Conservation (phyloP, 1,140 invertebrate genomes). For the Asobara japonica region DNA sequence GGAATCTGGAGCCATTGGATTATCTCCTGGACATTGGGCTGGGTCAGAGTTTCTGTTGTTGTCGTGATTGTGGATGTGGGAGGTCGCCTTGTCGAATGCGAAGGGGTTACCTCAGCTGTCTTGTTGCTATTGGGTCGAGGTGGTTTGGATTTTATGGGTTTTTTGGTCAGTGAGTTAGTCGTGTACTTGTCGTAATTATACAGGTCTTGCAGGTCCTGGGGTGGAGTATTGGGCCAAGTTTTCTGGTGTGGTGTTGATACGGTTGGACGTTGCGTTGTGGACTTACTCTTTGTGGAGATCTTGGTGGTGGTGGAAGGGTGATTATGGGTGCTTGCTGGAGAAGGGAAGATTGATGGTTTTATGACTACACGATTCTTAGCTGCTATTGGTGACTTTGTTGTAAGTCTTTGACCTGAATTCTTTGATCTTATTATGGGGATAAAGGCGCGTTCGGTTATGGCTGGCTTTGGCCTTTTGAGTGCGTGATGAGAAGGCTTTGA, state of each 20-base stretch:
- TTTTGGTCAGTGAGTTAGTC: constrained; percentile 24
- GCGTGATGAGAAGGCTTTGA: background rate
- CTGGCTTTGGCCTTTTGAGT: too few species aligned
- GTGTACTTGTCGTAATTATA: constrained; percentile 60
- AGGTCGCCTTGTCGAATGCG: too few species aligned
- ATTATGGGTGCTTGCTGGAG: too few species aligned
- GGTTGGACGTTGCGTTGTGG: background rate
- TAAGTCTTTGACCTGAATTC: background rate
- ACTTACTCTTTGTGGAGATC: background rate
- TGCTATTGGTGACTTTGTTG: constrained; percentile 2
- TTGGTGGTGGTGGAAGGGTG: too few species aligned
- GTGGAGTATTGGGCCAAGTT: constrained; percentile 54
- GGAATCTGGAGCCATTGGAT: constrained; percentile 57
- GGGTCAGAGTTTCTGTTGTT: constrained; percentile 27
- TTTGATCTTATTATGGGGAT: background rate
- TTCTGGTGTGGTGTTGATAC: constrained; percentile 40
- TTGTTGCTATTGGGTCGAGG: too few species aligned
- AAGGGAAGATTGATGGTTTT: constrained; percentile 7
- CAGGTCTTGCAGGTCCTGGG: constrained; percentile 48
- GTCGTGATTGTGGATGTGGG: background rate
- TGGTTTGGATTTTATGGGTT: constrained; percentile 7
- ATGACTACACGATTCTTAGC: constrained; percentile 28
- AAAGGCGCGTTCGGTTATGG: background rate
- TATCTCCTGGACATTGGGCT: constrained; percentile 43
- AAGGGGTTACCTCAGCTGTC: too few species aligned